Percentiles rank a stretch among this genome's conserved stretches.
Evolutionary conservation across 2,797 vertebrate genomes (phyloP).

Genomic region (Morelia viridis): DNA sequence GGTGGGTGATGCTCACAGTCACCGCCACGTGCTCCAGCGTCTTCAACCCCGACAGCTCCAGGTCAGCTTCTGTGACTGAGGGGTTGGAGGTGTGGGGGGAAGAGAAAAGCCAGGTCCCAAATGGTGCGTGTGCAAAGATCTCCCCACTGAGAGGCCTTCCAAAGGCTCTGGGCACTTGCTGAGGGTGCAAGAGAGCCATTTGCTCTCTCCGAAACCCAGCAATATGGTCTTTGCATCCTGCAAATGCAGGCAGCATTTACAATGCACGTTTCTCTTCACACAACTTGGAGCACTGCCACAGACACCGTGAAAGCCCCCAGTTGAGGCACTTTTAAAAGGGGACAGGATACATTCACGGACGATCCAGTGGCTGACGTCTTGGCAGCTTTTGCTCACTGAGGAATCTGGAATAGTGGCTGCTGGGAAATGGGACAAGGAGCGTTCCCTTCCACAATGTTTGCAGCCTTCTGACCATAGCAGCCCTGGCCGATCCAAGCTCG

Average conservation of each 20-base stretch:
- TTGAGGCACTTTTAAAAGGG: not conserved
- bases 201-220: not conserved
- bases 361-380: not conserved
- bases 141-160: not conserved
- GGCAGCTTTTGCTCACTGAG: not conserved
- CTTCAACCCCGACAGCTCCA: conserved; percentile 85
- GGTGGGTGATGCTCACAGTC: conserved; percentile 85
- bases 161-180: too few relatives aligned
- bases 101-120: not conserved
- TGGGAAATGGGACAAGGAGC: not conserved
- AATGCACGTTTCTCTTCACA: rapidly evolving
- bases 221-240: not conserved
- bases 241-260: not conserved
- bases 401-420: too few relatives aligned
- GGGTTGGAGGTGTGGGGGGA: not conserved
- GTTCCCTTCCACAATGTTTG: not conserved
- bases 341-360: not conserved
- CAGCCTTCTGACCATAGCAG: not conserved
- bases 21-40: conserved; percentile 93
- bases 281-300: not conserved
- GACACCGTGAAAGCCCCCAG: not conserved
- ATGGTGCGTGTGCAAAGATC: not conserved
- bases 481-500: rapidly evolving
- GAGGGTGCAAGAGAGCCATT: not conserved
- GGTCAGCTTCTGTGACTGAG: conserved; percentile 80